A percentile compares a stretch with the other conserved stretches of the same genome.
Conservation (phyloP, 2,888 invertebrate species). For the Agrotis ipsilon region DNA sequence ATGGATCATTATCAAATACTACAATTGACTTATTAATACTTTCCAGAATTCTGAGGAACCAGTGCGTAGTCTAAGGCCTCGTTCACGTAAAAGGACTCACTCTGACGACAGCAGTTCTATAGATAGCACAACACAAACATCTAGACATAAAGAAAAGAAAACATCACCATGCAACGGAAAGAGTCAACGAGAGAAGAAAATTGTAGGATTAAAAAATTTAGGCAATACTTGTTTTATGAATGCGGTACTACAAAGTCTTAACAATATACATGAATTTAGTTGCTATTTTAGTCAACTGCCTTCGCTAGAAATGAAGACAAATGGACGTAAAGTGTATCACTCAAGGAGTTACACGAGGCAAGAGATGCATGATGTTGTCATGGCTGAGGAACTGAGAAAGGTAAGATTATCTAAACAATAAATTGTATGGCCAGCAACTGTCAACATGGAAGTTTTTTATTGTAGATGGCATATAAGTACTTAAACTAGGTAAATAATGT, state of each 20-base stretch:
- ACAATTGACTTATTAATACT: neutral
- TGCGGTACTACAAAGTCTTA: slow-evolving; percentile 95
- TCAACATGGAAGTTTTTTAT: neutral
- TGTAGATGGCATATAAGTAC: slow-evolving; percentile 1
- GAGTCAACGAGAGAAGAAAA: slow-evolving; percentile 91
- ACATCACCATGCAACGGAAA: slow-evolving; percentile 84
- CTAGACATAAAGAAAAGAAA: slow-evolving; percentile 81
- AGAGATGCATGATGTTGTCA: slow-evolving; percentile 93
- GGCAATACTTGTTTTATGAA: slow-evolving; percentile 97
- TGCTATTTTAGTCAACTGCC: slow-evolving; percentile 95
- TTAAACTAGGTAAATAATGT: slow-evolving; percentile 1
- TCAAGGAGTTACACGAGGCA: slow-evolving; percentile 92
- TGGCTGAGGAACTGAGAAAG: slow-evolving; percentile 95
- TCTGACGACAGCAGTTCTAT: slow-evolving; percentile 90
- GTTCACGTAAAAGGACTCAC: slow-evolving; percentile 92
- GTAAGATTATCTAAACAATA: slow-evolving; percentile 65
- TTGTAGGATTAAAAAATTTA: slow-evolving; percentile 94
- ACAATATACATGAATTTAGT: slow-evolving; percentile 96
- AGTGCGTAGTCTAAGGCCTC: slow-evolving; percentile 90
- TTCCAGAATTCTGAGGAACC: slow-evolving; percentile 87
- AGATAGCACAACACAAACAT: slow-evolving; percentile 78
- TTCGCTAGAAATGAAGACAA: slow-evolving; percentile 92
- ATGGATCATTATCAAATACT: too few species aligned
- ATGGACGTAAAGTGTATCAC: slow-evolving; percentile 92
- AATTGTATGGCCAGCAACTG: neutral